A percentile compares a stretch with the other conserved stretches of the same genome.
phyloP scores from a whole-genome alignment of 2,113 vertebrate genomes.

The Ahaetulla prasina region DNA sequence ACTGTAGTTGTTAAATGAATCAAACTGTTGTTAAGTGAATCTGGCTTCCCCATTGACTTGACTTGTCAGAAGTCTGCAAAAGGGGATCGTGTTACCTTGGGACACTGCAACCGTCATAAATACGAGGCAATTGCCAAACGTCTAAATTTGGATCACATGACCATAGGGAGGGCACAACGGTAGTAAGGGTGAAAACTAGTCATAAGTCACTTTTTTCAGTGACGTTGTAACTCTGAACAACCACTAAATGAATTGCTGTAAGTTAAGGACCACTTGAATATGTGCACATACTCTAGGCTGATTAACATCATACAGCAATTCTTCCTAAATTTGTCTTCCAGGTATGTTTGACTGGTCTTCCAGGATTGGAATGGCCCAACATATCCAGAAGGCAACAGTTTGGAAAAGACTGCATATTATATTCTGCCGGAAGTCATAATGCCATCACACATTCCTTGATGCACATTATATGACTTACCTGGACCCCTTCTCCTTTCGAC shows the following conservation, averaged over 20 bases:
- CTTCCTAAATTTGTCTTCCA: neutral
- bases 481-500: neutral
- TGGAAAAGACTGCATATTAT: neutral
- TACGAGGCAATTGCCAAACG: neutral
- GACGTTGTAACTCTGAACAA: neutral
- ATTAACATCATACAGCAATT: neutral
- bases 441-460: neutral
- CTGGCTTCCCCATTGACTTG: neutral
- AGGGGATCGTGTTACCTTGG: neutral
- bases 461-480: neutral
- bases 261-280: neutral
- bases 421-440: neutral
- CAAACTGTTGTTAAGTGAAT: neutral
- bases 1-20: neutral
- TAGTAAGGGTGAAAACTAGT: neutral
- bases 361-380: neutral
- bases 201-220: neutral
- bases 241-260: neutral
- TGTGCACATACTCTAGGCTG: neutral
- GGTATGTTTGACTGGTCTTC: neutral
- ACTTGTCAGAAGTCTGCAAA: neutral
- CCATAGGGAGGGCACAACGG: neutral
- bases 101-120: neutral
- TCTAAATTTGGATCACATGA: neutral
- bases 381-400: neutral